Conservation (phyloP, 2,113 vertebrate genomes). For the Heptranchias perlo region DNA sequence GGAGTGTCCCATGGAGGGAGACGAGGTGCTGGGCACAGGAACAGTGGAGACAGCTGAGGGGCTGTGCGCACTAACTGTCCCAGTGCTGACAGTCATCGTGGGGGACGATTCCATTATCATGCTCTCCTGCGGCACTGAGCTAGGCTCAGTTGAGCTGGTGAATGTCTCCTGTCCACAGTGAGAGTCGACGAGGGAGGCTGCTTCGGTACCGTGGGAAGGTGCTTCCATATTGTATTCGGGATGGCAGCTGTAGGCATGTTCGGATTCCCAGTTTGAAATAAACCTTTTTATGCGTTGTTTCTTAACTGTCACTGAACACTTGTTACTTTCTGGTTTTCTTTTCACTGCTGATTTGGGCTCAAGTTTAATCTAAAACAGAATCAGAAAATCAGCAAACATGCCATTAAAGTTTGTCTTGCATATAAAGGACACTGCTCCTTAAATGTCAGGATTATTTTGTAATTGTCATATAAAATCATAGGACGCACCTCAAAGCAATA, state of each 20-base stretch:
- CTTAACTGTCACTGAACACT: neutral
- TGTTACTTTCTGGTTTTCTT: neutral
- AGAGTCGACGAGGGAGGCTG: neutral
- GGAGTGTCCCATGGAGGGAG: neutral
- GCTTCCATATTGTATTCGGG: neutral
- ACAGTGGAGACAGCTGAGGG: neutral
- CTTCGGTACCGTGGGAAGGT: neutral
- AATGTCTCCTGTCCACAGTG: neutral
- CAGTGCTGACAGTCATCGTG: neutral
- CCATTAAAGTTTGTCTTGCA: neutral
- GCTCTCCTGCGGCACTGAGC: neutral
- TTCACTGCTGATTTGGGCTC: constrained; percentile 22
- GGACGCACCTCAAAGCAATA: neutral
- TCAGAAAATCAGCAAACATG: neutral
- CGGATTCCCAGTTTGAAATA: neutral
- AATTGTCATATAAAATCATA: neutral
- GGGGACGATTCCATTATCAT: neutral
- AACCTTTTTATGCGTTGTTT: neutral
- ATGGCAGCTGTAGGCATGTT: constrained; percentile 1
- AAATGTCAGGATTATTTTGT: neutral
- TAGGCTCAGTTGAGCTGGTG: neutral
- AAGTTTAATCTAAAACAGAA: constrained; percentile 9
- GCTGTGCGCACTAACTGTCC: neutral
- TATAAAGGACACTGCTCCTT: neutral
- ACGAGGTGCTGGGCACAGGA: neutral